Evolutionary conservation across 1,140 invertebrate genomes (phyloP).

Genomic region (Aricia agestis): DNA sequence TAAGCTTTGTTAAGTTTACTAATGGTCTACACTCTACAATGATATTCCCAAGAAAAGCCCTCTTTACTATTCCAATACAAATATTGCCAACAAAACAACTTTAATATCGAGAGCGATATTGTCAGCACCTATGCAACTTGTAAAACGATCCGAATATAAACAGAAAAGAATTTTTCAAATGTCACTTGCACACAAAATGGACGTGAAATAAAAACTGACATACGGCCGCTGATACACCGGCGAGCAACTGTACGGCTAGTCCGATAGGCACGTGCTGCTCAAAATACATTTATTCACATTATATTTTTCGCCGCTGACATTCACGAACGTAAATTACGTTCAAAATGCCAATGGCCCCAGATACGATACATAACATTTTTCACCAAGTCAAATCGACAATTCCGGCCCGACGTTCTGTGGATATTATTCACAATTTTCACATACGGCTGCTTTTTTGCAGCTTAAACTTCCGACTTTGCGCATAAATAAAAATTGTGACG

Average conservation of each 20-base stretch:
- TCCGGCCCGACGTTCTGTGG: background rate
- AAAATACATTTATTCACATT: slow-evolving; percentile 15
- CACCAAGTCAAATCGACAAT: slow-evolving; percentile 10
- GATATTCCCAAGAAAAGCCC: too few species aligned
- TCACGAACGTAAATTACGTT: slow-evolving; percentile 8
- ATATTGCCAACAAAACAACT: background rate
- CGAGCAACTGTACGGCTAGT: slow-evolving; percentile 5
- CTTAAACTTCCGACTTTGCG: background rate
- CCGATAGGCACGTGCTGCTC: background rate
- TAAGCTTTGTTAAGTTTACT: too few species aligned
- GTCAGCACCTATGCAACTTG: background rate
- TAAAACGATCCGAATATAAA: slow-evolving; percentile 4
- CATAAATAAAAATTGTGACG: background rate
- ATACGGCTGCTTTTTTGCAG: background rate
- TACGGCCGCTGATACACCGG: slow-evolving; percentile 10
- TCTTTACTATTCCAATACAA: too few species aligned
- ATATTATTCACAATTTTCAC: slow-evolving; percentile 9
- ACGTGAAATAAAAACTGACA: slow-evolving; percentile 12
- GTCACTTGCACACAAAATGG: slow-evolving; percentile 8
- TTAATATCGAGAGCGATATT: background rate
- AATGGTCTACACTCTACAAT: too few species aligned
- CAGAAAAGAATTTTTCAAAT: slow-evolving; percentile 6
- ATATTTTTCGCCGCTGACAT: slow-evolving; percentile 14
- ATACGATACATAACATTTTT: slow-evolving; percentile 13
- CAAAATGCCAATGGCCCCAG: slow-evolving; percentile 5